Evolutionary conservation across 2,113 vertebrate genomes (phyloP).

Genomic region (Phrynocephalus versicolor): DNA sequence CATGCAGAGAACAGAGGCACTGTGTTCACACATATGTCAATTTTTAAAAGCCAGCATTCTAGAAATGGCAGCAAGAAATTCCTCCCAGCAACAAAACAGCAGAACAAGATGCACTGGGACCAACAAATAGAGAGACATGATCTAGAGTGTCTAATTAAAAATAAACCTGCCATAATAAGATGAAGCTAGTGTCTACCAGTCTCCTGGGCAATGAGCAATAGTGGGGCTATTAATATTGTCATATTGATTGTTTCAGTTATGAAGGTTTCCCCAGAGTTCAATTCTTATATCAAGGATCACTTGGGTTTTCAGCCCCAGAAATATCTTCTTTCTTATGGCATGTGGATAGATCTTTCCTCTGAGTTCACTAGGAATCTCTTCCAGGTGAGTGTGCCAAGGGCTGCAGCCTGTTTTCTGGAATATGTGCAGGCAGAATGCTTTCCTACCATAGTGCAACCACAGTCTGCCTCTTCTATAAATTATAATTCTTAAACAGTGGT

Average conservation of each 20-base stretch:
- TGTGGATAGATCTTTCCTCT: background rate
- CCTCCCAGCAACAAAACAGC: background rate
- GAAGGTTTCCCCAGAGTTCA: background rate
- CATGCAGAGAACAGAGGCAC: background rate
- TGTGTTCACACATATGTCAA: background rate
- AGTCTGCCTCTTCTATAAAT: background rate
- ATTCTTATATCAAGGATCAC: background rate
- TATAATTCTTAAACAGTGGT: background rate
- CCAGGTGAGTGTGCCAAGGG: background rate
- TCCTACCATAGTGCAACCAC: background rate
- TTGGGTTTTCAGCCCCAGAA: background rate
- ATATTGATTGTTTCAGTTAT: background rate
- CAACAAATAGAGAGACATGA: background rate
- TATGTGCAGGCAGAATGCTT: background rate
- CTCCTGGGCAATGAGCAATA: background rate
- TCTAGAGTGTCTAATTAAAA: conserved; percentile 10
- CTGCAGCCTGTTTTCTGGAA: background rate
- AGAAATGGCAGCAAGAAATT: background rate
- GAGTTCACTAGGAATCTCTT: background rate
- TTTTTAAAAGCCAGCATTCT: background rate
- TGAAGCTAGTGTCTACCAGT: background rate
- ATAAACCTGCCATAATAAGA: background rate
- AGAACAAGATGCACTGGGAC: background rate
- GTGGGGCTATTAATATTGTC: background rate
- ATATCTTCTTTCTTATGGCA: background rate